Conservation (phyloP, 2,797 vertebrate genomes). For the Coracias cyanogaster region DNA sequence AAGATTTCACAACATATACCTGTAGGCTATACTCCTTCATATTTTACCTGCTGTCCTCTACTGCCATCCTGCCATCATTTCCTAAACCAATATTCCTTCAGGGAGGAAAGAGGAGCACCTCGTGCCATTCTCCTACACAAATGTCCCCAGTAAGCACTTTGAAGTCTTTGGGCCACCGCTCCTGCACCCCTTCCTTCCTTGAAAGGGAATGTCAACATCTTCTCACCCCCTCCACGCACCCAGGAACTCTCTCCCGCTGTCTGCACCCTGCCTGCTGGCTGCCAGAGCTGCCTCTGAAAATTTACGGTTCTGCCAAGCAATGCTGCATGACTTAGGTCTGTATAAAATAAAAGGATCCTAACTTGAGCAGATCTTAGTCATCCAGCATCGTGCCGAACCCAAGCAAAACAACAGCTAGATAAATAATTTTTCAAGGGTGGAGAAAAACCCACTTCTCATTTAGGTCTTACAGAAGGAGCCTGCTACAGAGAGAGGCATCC, state of each 20-base stretch:
- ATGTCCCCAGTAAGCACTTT: rapidly evolving
- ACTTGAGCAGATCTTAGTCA: background rate
- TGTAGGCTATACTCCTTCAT: background rate
- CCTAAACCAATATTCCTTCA: background rate
- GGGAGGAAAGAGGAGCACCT: background rate
- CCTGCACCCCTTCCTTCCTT: background rate
- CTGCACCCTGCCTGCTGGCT: background rate
- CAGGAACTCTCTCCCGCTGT: background rate
- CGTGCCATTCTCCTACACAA: background rate
- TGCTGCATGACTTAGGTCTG: background rate
- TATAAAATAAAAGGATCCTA: background rate
- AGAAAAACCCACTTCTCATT: background rate
- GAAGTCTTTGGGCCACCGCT: background rate
- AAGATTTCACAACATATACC: background rate
- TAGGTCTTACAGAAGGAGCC: background rate
- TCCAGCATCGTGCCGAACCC: rapidly evolving
- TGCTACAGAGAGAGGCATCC: background rate
- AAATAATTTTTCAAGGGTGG: constrained; percentile 12
- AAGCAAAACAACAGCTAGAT: background rate
- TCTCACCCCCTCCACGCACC: background rate
- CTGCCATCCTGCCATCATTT: constrained; percentile 17
- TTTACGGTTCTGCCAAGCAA: background rate
- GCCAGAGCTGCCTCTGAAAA: background rate
- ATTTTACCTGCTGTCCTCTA: background rate
- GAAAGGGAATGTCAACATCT: background rate